phyloP scores from a whole-genome alignment of 2,113 vertebrate genomes.

The Anolis sagrei region DNA sequence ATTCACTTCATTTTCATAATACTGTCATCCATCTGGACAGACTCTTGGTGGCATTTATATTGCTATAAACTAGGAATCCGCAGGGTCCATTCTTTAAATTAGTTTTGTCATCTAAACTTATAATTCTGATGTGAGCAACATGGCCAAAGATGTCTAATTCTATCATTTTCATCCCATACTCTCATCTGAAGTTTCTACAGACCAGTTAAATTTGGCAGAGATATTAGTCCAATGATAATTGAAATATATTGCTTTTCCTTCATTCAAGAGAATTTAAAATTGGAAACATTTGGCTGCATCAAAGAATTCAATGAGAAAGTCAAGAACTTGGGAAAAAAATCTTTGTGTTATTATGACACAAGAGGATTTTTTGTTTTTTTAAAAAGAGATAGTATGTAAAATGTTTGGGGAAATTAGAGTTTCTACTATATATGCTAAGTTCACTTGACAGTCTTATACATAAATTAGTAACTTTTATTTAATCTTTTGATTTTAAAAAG shows the following conservation, averaged over 20 bases:
- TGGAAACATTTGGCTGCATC: constrained; percentile 43
- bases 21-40: constrained; percentile 46
- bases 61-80: constrained; percentile 30
- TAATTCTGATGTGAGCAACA: constrained; percentile 46
- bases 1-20: constrained; percentile 53
- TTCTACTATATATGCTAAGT: not conserved
- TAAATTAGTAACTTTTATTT: not conserved
- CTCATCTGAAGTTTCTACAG: constrained; percentile 45
- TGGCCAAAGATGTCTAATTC: constrained; percentile 51
- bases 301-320: constrained; percentile 52
- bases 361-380: too few relatives aligned
- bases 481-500: constrained; percentile 26
- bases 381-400: constrained; percentile 29
- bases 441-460: constrained; percentile 22
- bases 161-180: constrained; percentile 49
- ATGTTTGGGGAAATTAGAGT: constrained; percentile 37
- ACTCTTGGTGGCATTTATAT: constrained; percentile 37
- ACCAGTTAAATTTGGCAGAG: constrained; percentile 50
- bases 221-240: constrained; percentile 46
- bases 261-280: constrained; percentile 52
- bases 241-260: constrained; percentile 60
- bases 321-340: constrained; percentile 35
- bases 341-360: constrained; percentile 27
- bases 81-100: constrained; percentile 54
- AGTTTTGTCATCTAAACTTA: constrained; percentile 53